These are phyloP conservation scores for Polyommatus iphigenia DNA, from an alignment of 2,888 invertebrate genomes.

Conservation along the genomic window DNA sequence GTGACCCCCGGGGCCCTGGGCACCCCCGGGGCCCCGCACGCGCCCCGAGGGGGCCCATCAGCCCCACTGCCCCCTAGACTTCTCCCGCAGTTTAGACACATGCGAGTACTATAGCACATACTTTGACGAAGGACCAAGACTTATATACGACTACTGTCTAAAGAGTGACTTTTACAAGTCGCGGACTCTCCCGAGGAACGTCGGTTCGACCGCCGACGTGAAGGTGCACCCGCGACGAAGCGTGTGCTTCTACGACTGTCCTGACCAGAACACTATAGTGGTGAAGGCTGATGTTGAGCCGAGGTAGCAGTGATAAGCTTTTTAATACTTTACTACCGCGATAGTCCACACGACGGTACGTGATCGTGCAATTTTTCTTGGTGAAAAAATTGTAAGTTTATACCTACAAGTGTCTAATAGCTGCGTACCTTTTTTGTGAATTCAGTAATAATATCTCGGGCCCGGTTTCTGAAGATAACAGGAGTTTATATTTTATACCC, in stretches of 20 bases:
- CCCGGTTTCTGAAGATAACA: too few relatives aligned
- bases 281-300: constrained; percentile 21
- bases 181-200: constrained; percentile 66
- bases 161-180: constrained; percentile 68
- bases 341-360: neutral
- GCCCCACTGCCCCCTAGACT: constrained; percentile 52
- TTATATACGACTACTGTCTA: constrained; percentile 68
- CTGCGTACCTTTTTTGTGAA: too few relatives aligned
- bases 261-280: neutral
- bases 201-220: constrained; percentile 61
- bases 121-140: constrained; percentile 63
- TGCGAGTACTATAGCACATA: constrained; percentile 68
- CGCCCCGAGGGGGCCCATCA: constrained; percentile 65
- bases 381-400: too few relatives aligned
- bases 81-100: constrained; percentile 62
- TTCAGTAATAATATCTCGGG: neutral
- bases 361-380: neutral
- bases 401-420: too few relatives aligned
- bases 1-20: constrained; percentile 75
- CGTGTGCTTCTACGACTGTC: neutral
- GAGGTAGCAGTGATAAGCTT: constrained; percentile 25
- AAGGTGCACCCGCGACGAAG: constrained; percentile 38
- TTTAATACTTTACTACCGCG: constrained; percentile 12
- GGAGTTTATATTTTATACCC: too few relatives aligned
- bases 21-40: constrained; percentile 58